These are phyloP conservation scores for Formica selysi DNA, from an alignment of 1,140 invertebrate species.

Conservation along the genomic window DNA sequence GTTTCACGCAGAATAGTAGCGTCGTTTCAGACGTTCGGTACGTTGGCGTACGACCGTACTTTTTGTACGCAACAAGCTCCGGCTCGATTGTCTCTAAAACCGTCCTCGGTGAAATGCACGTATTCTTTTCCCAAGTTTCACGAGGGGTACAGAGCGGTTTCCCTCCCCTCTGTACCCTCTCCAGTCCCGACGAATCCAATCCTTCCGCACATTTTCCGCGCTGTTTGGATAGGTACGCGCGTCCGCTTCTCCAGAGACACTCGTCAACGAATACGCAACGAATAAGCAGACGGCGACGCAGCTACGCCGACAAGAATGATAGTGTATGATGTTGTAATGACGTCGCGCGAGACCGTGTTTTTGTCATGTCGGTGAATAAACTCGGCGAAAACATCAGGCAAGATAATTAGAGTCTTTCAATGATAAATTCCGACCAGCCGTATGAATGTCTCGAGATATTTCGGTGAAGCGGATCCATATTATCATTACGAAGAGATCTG, in stretches of 20 bases:
- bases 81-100: slow-evolving; percentile 78
- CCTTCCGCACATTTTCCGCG: slow-evolving; percentile 60
- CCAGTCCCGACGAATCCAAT: slow-evolving; percentile 14
- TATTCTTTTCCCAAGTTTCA: slow-evolving; percentile 64
- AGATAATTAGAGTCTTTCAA: not conserved
- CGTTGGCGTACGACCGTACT: slow-evolving; percentile 41
- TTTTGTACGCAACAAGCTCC: slow-evolving; percentile 58
- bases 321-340: slow-evolving; percentile 19
- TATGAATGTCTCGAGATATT: not conserved
- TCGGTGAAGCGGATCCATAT: not conserved
- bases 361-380: slow-evolving; percentile 8
- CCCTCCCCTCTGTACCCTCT: not conserved
- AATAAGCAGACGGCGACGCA: slow-evolving; percentile 12
- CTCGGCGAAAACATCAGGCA: not conserved
- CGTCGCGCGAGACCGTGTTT: slow-evolving; percentile 10
- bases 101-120: slow-evolving; percentile 72
- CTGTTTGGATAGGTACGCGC: slow-evolving; percentile 72
- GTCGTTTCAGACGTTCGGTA: slow-evolving; percentile 29
- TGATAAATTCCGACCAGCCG: not conserved
- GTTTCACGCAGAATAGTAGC: not conserved
- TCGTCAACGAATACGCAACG: slow-evolving; percentile 54
- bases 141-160: slow-evolving; percentile 1
- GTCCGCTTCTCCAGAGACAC: slow-evolving; percentile 65
- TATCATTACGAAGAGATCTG: not conserved
- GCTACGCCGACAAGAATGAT: slow-evolving; percentile 34